Conservation (phyloP, 35 echinoderm and acorn worm species). For the Ptychodera flava region DNA sequence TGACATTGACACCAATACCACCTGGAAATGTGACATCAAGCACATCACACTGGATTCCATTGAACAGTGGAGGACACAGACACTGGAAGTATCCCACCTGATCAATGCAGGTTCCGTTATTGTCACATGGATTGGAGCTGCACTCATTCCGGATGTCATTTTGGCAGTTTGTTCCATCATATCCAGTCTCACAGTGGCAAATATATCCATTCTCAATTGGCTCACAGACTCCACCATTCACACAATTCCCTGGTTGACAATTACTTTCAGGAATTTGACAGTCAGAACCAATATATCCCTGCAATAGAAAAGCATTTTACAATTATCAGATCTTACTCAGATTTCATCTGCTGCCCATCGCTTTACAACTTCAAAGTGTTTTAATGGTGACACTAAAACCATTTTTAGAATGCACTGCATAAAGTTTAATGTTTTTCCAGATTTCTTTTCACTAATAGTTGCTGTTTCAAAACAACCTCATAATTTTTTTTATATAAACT, state of each 20-base stretch:
- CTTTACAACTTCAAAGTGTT: too few relatives aligned
- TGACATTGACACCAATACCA: conserved; percentile 31
- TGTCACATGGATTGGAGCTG: conserved; percentile 29
- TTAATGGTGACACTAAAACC: too few relatives aligned
- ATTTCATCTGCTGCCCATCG: too few relatives aligned
- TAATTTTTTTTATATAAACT: too few relatives aligned
- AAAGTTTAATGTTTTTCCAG: too few relatives aligned
- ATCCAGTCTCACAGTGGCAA: conserved; percentile 33
- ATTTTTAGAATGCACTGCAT: too few relatives aligned
- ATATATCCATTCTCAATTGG: conserved; percentile 6
- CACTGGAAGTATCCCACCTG: conserved; percentile 32
- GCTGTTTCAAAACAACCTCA: too few relatives aligned
- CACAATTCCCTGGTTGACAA: conserved; percentile 8
- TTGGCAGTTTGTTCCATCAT: conserved; percentile 43
- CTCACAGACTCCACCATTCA: conserved; percentile 42
- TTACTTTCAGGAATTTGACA: neutral
- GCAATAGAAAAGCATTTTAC: too few relatives aligned
- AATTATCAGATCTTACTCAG: too few relatives aligned
- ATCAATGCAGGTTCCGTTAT: conserved; percentile 37
- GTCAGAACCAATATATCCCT: neutral
- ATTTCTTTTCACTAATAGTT: too few relatives aligned
- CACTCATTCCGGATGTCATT: conserved; percentile 38
- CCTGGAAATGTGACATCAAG: conserved; percentile 38
- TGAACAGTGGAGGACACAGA: conserved; percentile 35
- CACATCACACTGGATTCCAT: conserved; percentile 38